Conservation (phyloP, 2,888 invertebrate species). For the Nephrocerus scutellatus region DNA sequence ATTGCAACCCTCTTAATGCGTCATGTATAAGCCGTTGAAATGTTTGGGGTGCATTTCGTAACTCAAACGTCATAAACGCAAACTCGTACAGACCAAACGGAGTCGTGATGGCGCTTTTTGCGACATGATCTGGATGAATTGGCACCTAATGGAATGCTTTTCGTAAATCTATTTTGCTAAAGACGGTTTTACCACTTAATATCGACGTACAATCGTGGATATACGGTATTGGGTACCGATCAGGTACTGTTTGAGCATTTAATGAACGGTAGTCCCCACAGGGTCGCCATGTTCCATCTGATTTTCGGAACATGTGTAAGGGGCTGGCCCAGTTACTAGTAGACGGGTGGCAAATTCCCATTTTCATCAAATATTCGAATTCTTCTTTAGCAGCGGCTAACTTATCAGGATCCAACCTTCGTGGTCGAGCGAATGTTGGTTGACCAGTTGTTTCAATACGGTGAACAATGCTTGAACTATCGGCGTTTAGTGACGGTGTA, state of each 20-base stretch:
- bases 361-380: constrained; percentile 11
- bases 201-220: constrained; percentile 6
- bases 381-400: constrained; percentile 1
- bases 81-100: constrained; percentile 24
- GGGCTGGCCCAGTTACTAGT: constrained; percentile 14
- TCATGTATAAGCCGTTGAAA: constrained; percentile 18
- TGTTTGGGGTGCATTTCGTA: constrained; percentile 15
- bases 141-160: constrained; percentile 10
- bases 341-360: constrained; percentile 11
- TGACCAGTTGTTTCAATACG: constrained; percentile 31
- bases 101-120: constrained; percentile 35
- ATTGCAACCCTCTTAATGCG: constrained; percentile 13
- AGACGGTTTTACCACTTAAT: constrained; percentile 10
- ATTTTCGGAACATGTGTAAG: constrained; percentile 9
- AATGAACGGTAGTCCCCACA: constrained; percentile 12
- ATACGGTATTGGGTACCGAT: constrained; percentile 33
- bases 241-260: constrained; percentile 21
- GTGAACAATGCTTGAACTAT: too few species aligned
- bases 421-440: constrained; percentile 8
- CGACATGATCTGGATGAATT: constrained; percentile 25
- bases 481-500: too few species aligned
- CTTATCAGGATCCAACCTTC: constrained; percentile 12
- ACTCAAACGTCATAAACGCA: constrained; percentile 8
- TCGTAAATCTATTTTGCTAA: constrained; percentile 14
- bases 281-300: constrained; percentile 12